These are phyloP conservation scores for Cyanoramphus novaezelandiae DNA, from an alignment of 2,113 vertebrate genomes.

Conservation along the genomic window DNA sequence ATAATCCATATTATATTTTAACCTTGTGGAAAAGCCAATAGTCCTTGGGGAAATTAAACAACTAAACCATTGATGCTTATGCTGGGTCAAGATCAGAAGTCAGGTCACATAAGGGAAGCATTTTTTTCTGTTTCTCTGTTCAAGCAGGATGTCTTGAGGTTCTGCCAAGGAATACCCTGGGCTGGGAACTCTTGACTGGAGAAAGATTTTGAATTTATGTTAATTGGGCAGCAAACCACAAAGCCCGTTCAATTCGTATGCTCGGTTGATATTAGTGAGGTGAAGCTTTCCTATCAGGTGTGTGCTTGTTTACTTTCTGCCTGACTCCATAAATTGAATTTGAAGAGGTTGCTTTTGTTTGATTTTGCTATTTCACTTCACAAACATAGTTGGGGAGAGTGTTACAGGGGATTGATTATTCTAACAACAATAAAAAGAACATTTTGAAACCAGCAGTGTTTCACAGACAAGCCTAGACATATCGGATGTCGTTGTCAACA, in stretches of 20 bases:
- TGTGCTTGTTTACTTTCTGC: background rate
- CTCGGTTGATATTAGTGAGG: background rate
- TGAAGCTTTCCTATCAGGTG: background rate
- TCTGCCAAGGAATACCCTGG: constrained; percentile 18
- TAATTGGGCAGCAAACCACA: constrained; percentile 21
- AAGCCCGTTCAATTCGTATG: background rate
- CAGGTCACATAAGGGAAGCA: background rate
- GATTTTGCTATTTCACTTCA: background rate
- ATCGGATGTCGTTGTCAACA: background rate
- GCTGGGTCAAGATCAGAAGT: background rate
- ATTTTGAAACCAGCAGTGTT: background rate
- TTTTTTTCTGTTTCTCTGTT: background rate
- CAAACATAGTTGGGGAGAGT: background rate
- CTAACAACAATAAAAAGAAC: background rate
- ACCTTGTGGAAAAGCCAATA: constrained; percentile 25
- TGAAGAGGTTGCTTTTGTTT: background rate
- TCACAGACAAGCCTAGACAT: background rate
- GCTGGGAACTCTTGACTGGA: constrained; percentile 1
- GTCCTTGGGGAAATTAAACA: background rate
- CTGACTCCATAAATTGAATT: background rate
- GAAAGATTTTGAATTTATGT: constrained; percentile 12
- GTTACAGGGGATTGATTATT: background rate
- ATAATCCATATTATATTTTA: constrained; percentile 30
- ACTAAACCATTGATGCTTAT: background rate
- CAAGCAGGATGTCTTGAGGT: constrained; percentile 21